Conservation (phyloP, 2,888 invertebrate genomes). For the Hyposoter dolosus region DNA sequence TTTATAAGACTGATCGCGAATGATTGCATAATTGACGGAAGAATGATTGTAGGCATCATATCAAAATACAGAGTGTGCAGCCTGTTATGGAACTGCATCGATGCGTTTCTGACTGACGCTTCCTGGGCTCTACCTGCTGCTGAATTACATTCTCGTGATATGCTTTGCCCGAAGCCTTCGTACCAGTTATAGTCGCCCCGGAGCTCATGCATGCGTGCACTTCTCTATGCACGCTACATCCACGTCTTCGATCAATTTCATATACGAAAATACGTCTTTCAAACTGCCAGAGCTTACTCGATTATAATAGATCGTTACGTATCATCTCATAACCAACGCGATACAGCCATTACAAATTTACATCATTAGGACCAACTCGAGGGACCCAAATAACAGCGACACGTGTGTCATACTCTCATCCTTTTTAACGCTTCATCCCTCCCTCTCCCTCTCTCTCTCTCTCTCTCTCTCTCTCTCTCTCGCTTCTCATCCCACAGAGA, state of each 20-base stretch:
- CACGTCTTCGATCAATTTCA: slow-evolving; percentile 38
- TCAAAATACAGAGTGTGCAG: slow-evolving; percentile 1
- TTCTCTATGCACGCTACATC: slow-evolving; percentile 26
- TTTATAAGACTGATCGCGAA: slow-evolving; percentile 55
- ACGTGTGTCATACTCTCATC: neutral
- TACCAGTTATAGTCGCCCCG: slow-evolving; percentile 21
- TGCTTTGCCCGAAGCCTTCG: slow-evolving; percentile 31
- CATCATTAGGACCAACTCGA: neutral
- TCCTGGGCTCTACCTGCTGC: slow-evolving; percentile 11
- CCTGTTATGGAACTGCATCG: slow-evolving; percentile 36
- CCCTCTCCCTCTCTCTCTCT: neutral
- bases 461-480: neutral
- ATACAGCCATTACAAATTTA: neutral
- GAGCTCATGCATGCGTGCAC: slow-evolving; percentile 36
- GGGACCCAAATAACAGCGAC: neutral
- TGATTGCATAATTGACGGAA: slow-evolving; percentile 54
- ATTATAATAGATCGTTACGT: neutral
- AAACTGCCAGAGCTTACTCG: neutral
- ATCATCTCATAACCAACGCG: neutral
- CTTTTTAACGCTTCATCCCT: neutral
- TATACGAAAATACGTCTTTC: slow-evolving; percentile 36
- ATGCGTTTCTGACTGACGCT: slow-evolving; percentile 56
- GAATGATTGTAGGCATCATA: neutral
- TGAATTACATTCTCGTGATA: slow-evolving; percentile 46
- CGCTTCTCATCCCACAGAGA: neutral